phyloP scores from a whole-genome alignment of 2,113 vertebrate genomes.

The Romanogobio albipinnatus region DNA sequence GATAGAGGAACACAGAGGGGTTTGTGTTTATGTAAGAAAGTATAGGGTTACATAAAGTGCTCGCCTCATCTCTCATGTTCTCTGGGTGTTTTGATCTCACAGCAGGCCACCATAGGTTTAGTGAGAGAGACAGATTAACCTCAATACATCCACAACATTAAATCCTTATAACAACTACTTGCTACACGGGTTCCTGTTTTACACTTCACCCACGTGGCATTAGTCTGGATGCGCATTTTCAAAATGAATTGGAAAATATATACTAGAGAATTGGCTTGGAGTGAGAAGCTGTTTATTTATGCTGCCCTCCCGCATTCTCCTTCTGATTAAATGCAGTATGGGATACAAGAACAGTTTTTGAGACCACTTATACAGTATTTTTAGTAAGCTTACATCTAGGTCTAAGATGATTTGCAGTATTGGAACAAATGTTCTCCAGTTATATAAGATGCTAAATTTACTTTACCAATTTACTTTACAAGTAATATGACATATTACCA shows the following conservation, averaged over 20 bases:
- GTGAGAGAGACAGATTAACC: constrained; percentile 57
- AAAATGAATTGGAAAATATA: constrained; percentile 7
- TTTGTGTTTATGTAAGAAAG: constrained; percentile 31
- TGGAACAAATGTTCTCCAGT: background rate
- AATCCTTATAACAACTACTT: constrained; percentile 50
- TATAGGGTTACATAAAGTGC: constrained; percentile 41
- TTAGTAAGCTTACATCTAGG: constrained; percentile 16
- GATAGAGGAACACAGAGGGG: constrained; percentile 2
- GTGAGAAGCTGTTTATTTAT: background rate
- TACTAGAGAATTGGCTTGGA: background rate
- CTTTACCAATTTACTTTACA: too few relatives aligned
- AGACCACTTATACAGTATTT: constrained; percentile 18
- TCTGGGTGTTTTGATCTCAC: constrained; percentile 47
- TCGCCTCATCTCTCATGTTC: constrained; percentile 42
- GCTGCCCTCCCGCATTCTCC: background rate
- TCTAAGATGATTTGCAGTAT: constrained; percentile 2
- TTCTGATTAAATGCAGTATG: background rate
- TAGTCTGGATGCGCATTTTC: constrained; percentile 39
- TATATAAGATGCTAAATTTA: background rate
- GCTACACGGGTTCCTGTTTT: constrained; percentile 7
- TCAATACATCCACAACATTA: constrained; percentile 56
- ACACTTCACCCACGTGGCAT: constrained; percentile 28
- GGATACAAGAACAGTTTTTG: background rate
- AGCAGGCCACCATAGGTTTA: constrained; percentile 47
- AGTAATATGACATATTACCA: background rate